These are phyloP conservation scores for Leptothorax acervorum DNA, from an alignment of 2,888 invertebrate species.

Conservation along the genomic window DNA sequence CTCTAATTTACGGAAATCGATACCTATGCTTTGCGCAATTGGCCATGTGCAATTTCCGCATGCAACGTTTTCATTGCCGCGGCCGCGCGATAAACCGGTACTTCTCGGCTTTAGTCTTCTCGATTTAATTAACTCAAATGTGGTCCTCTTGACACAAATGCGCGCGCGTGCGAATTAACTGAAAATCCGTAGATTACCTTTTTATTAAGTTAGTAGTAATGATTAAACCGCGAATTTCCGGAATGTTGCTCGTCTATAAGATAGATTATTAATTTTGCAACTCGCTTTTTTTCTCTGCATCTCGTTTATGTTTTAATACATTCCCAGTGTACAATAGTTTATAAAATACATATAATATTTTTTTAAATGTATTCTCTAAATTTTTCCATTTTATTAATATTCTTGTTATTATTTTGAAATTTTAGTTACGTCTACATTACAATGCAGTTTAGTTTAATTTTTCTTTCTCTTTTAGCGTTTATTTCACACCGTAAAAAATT, in stretches of 20 bases:
- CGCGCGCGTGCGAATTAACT: slow-evolving; percentile 16
- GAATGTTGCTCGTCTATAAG: background rate
- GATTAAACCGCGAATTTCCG: background rate
- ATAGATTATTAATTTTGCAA: background rate
- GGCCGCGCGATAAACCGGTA: slow-evolving; percentile 16
- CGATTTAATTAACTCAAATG: slow-evolving; percentile 41
- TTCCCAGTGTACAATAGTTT: background rate
- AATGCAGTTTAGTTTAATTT: background rate
- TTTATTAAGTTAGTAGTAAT: slow-evolving; percentile 26
- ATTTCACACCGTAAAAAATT: background rate
- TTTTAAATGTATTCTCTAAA: background rate
- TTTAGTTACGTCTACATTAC: background rate
- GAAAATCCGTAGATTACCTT: slow-evolving; percentile 40
- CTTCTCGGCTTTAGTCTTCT: slow-evolving; percentile 27
- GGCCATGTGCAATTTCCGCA: slow-evolving; percentile 16
- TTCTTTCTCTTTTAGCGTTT: background rate
- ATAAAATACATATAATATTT: background rate
- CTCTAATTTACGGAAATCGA: slow-evolving; percentile 52
- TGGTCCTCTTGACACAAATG: slow-evolving; percentile 28
- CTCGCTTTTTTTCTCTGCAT: background rate
- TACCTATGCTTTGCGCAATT: slow-evolving; percentile 32
- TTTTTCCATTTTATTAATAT: background rate
- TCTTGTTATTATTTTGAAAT: background rate
- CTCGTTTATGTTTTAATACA: background rate
- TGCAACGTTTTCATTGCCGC: slow-evolving; percentile 22